A percentile compares a stretch with the other conserved stretches of the same genome.
phyloP scores from a whole-genome alignment of 2,888 invertebrate genomes.

The Oscheius sp. region DNA sequence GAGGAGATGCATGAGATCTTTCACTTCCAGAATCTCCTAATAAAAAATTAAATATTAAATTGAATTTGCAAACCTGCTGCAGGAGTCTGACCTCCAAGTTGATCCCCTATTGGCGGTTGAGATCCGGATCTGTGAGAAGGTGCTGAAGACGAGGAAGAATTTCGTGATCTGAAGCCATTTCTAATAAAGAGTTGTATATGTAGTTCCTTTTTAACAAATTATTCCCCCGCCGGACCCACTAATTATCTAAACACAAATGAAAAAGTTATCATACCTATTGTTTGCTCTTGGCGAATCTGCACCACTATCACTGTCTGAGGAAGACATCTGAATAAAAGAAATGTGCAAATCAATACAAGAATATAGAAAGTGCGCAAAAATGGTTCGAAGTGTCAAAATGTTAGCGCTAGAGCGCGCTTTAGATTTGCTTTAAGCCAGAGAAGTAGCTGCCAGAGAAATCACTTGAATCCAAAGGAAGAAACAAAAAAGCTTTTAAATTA shows the following conservation, averaged over 20 bases:
- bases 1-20: slow-evolving; percentile 17
- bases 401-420: background rate
- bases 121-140: slow-evolving; percentile 2
- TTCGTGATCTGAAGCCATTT: background rate
- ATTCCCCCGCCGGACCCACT: too few relatives aligned
- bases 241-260: too few relatives aligned
- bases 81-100: background rate
- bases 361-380: too few relatives aligned
- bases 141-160: slow-evolving; percentile 3
- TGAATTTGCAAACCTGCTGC: background rate
- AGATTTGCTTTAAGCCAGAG: background rate
- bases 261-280: background rate
- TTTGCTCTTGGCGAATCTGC: background rate
- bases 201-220: too few relatives aligned
- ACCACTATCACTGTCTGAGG: background rate
- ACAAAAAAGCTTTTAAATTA: slow-evolving; percentile 4
- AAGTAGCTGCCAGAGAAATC: background rate
- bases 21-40: background rate
- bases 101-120: background rate
- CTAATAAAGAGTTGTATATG: background rate
- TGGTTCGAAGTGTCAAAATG: too few relatives aligned
- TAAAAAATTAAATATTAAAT: background rate
- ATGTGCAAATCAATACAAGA: background rate
- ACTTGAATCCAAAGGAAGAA: background rate
- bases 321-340: background rate